Percentiles rank a stretch among this genome's conserved stretches.
These are phyloP conservation scores for Hypocryptadius cinnamomeus DNA, from an alignment of 2,113 vertebrate species.

Conservation along the genomic window DNA sequence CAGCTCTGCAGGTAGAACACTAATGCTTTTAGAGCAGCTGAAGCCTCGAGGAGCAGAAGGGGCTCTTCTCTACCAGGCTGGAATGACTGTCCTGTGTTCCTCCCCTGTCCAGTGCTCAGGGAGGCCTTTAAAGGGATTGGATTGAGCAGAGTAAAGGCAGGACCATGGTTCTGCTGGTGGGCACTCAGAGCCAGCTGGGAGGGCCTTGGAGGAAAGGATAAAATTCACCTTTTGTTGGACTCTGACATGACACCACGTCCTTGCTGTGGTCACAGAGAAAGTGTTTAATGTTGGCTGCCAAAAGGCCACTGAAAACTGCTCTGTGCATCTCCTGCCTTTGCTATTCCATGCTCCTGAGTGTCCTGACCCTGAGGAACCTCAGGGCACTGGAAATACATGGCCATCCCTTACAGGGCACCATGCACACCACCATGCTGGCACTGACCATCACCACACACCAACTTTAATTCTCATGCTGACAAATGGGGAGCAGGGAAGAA, in stretches of 20 bases:
- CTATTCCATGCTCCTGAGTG: not conserved
- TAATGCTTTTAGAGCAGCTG: not conserved
- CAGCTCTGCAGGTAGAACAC: not conserved
- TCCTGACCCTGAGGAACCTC: not conserved
- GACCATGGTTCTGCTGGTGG: not conserved
- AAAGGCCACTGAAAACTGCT: not conserved
- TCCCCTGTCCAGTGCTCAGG: not conserved
- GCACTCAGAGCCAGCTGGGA: not conserved
- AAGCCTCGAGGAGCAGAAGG: not conserved
- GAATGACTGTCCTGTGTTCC: accelerated
- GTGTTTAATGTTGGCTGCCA: not conserved
- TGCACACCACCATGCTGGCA: accelerated
- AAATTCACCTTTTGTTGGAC: not conserved
- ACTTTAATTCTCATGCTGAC: accelerated
- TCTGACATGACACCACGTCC: accelerated
- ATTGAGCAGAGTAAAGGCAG: not conserved
- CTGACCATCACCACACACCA: accelerated
- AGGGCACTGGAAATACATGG: accelerated
- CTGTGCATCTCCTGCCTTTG: not conserved
- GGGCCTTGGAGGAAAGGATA: not conserved
- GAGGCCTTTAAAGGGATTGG: not conserved
- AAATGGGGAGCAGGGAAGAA: not conserved
- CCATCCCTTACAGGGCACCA: too few relatives aligned
- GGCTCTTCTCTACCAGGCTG: not conserved
- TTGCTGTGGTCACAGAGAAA: not conserved